These are phyloP conservation scores for Bombus polaris DNA, from an alignment of 1,140 invertebrate genomes.

Conservation along the genomic window DNA sequence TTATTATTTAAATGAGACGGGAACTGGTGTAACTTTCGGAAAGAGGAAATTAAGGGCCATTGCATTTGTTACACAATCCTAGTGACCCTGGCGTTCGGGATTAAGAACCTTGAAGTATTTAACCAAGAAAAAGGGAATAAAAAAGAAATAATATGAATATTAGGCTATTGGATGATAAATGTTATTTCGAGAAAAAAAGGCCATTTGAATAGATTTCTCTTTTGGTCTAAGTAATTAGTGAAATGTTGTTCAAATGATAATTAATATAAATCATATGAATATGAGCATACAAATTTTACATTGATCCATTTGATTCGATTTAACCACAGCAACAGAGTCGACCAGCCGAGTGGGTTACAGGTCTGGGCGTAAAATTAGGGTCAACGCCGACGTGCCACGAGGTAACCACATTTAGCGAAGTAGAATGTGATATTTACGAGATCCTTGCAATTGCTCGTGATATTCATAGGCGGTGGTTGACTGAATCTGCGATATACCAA, in stretches of 20 bases:
- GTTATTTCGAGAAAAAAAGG: too few species aligned
- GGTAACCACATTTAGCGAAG: conserved; percentile 10
- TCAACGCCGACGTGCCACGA: conserved; percentile 9
- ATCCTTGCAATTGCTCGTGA: conserved; percentile 24
- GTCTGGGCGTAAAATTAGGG: conserved; percentile 32
- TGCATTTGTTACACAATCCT: background rate
- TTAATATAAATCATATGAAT: background rate
- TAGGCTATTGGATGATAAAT: too few species aligned
- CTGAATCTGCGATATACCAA: background rate
- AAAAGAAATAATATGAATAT: too few species aligned
- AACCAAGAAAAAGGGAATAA: too few species aligned
- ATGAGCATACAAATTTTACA: background rate
- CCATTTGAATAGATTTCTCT: background rate
- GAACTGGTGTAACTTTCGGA: background rate
- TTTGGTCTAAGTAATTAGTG: too few species aligned
- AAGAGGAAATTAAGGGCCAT: background rate
- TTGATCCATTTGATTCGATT: background rate
- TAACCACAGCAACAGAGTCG: background rate
- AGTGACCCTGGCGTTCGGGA: background rate
- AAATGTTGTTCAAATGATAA: too few species aligned
- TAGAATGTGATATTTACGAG: conserved; percentile 8
- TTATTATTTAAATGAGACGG: conserved; percentile 4
- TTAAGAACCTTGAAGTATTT: background rate
- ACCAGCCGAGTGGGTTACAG: background rate
- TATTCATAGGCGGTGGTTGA: conserved; percentile 11